Evolutionary conservation across 92 coral and sea anemone genomes (phyloP), one percentile per base, ranked within the genome.

Genomic region (Pocillopora grandis): DNA sequence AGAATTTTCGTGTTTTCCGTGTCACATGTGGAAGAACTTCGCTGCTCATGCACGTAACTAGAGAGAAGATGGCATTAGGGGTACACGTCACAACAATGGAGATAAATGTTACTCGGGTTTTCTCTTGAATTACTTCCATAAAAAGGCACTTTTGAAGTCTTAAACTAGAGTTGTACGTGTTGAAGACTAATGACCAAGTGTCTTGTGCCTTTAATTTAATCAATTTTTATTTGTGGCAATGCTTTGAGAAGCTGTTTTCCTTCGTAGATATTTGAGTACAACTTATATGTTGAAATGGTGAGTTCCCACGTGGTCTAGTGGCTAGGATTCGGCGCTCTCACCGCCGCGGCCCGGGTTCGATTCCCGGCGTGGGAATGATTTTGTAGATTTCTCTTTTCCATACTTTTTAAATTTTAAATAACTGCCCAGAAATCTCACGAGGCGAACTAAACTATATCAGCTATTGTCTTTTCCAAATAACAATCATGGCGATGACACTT

Each of bases 301-400:
- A 55, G 17, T 10, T 76, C 75, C 66, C 58, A 62, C 68, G 65
- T 90, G 90, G 93, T 90, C 93, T 90, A 86, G 93, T 90, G 93
- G 93, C 88, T 90, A 88, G 88, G 94, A 91, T 91, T 87, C 90
- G 90, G 94, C 92, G 90, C 90, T 88, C 92, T 91, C 90, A 91
- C 90, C 94, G 92, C 94, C 88, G 90, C 81, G 88, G 85, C 92
- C 94, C 90, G 94, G 92, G 92, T 91, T 91, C 92, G 94, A 91
- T 91, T 69, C 55, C 73, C 73, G 73, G 73, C 73, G 73, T 69
- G 73, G 73, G 73, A 69, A 35, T 27, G 49, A 42, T 33, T 2
- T 2, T 6, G 49, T 6, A 42, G 27, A 42, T 42, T 2, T 0
- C 4, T 2, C 7, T 6, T 42, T 42, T 42, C 49, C 49, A 42